Conservation (phyloP, 2,888 invertebrate species). For the Archips xylosteana region DNA sequence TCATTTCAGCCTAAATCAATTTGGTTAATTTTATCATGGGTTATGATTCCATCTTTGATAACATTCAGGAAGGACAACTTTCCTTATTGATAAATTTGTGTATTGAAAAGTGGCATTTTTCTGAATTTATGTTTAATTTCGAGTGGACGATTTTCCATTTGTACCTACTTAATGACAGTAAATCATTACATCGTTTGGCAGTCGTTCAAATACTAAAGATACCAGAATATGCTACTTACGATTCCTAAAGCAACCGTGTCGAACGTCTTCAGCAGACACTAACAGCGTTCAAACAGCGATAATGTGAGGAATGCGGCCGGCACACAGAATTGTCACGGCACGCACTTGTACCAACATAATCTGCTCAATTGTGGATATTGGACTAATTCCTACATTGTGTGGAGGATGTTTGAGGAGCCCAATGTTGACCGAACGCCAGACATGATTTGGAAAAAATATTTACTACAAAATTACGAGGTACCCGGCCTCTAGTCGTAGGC, state of each 20-base stretch:
- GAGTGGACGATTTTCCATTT: too few species aligned
- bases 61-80: too few species aligned
- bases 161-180: too few species aligned
- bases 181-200: neutral
- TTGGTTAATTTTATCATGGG: too few species aligned
- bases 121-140: too few species aligned
- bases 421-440: slow-evolving; percentile 25
- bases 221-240: slow-evolving; percentile 7
- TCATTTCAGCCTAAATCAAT: too few species aligned
- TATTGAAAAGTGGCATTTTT: too few species aligned
- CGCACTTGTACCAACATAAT: slow-evolving; percentile 77
- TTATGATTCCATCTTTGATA: too few species aligned
- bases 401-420: slow-evolving; percentile 28
- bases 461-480: neutral
- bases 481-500: too few species aligned
- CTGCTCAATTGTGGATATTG: slow-evolving; percentile 52
- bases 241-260: slow-evolving; percentile 33
- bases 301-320: slow-evolving; percentile 54
- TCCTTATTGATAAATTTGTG: too few species aligned
- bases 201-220: too few species aligned
- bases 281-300: slow-evolving; percentile 43
- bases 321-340: slow-evolving; percentile 53
- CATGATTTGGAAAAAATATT: slow-evolving; percentile 4
- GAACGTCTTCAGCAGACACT: slow-evolving; percentile 29
- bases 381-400: slow-evolving; percentile 37